Evolutionary conservation across 2,888 invertebrate species (phyloP).

Genomic region (Branchipolynoe longqiensis): DNA sequence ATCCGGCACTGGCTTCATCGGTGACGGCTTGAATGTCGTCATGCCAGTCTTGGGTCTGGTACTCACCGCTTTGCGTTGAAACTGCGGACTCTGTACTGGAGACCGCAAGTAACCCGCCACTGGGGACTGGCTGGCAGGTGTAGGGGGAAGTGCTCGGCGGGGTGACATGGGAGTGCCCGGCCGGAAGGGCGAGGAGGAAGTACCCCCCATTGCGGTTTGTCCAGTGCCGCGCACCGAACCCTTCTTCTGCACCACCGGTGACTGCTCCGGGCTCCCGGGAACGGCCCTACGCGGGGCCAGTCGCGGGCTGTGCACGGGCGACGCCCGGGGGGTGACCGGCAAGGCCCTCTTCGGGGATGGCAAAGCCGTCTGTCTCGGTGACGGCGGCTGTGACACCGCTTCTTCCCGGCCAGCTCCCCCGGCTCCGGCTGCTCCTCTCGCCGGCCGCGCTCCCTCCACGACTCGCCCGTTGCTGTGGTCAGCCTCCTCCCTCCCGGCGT

Average conservation of each 20-base stretch:
- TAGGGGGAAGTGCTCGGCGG: slow-evolving; percentile 12
- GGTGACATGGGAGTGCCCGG: slow-evolving; percentile 15
- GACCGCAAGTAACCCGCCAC: background rate
- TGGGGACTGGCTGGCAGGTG: too few species aligned
- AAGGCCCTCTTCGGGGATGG: slow-evolving; percentile 21
- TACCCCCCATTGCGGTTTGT: background rate
- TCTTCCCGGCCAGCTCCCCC: too few species aligned
- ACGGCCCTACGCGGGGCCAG: background rate
- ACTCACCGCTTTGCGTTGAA: background rate
- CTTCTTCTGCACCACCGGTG: background rate
- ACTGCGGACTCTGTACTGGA: slow-evolving; percentile 15
- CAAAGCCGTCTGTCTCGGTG: slow-evolving; percentile 1
- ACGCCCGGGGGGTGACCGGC: background rate
- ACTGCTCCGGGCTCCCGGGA: background rate
- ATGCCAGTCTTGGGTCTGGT: slow-evolving; percentile 12
- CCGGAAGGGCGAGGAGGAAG: background rate
- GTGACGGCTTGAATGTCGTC: slow-evolving; percentile 40
- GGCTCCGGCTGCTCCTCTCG: too few species aligned
- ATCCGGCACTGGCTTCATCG: slow-evolving; percentile 27
- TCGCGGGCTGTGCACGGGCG: slow-evolving; percentile 17
- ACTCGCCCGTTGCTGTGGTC: too few species aligned
- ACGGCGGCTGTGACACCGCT: too few species aligned
- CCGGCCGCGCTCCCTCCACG: too few species aligned
- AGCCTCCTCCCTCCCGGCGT: too few species aligned
- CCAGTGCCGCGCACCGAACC: too few species aligned